Conservation (phyloP, 2,888 invertebrate species). For the Lathronympha strigana region DNA sequence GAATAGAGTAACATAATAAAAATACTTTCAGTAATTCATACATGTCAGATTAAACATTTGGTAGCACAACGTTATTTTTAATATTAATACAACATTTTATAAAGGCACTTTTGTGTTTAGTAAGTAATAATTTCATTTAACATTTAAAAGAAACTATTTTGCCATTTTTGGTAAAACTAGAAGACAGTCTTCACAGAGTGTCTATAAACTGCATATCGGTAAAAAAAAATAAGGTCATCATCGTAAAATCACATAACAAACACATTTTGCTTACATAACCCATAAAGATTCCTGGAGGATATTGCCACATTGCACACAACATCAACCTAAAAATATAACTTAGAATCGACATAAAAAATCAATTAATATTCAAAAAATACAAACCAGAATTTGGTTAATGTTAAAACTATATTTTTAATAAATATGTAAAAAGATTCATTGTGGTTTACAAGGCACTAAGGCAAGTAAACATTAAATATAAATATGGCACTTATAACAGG, state of each 20-base stretch:
- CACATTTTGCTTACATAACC: no score
- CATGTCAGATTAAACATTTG: slow-evolving; percentile 23
- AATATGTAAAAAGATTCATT: slow-evolving; percentile 13
- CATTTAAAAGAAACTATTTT: not conserved
- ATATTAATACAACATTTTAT: slow-evolving; percentile 6
- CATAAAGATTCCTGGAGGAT: no score
- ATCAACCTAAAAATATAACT: no score
- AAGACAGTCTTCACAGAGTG: no score
- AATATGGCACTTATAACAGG: not conserved
- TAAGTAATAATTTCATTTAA: not conserved
- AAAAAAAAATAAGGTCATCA: no score
- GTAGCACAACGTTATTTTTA: slow-evolving; percentile 28
- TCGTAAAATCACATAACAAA: no score
- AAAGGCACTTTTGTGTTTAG: slow-evolving; percentile 30
- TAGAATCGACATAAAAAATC: not conserved
- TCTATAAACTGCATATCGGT: no score
- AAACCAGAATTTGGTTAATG: not conserved
- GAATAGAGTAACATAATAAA: slow-evolving; percentile 12
- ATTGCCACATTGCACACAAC: no score
- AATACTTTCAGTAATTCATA: slow-evolving; percentile 2
- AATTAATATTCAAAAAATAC: not conserved
- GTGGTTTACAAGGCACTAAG: not conserved
- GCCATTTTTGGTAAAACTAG: no score
- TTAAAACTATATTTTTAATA: slow-evolving; percentile 10
- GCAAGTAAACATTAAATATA: not conserved